These are phyloP conservation scores for Erebia aethiops DNA, from an alignment of 2,888 invertebrate species.

Conservation along the genomic window DNA sequence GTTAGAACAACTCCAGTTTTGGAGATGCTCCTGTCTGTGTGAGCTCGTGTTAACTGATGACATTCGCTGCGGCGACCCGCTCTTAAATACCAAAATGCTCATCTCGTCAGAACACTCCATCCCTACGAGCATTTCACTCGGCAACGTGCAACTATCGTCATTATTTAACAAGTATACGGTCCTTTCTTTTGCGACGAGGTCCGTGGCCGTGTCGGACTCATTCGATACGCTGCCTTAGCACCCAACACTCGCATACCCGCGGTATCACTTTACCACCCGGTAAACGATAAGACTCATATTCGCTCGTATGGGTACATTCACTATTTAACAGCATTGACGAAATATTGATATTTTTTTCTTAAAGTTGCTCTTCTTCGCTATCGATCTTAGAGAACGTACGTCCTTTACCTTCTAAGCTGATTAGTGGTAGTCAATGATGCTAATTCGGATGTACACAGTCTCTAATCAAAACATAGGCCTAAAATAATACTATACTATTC, in stretches of 20 bases:
- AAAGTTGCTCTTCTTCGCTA: conserved; percentile 32
- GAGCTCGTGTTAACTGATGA: conserved; percentile 79
- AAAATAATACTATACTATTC: no score
- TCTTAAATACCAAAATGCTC: conserved; percentile 81
- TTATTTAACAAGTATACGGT: conserved; percentile 77
- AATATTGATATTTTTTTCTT: conserved; percentile 38
- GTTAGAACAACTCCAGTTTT: conserved; percentile 60
- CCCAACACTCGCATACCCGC: conserved; percentile 58
- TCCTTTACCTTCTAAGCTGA: conserved; percentile 40
- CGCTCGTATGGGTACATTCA: conserved; percentile 39
- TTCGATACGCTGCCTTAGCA: conserved; percentile 71
- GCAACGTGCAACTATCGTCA: conserved; percentile 78
- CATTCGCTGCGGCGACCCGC: conserved; percentile 76
- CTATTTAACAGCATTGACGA: conserved; percentile 39
- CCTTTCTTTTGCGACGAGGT: conserved; percentile 80
- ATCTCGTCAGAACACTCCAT: conserved; percentile 80
- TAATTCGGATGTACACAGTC: no score
- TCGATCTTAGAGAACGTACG: conserved; percentile 38
- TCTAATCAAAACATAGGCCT: no score
- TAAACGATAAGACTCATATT: conserved; percentile 52
- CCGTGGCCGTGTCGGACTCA: conserved; percentile 58
- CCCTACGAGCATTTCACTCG: conserved; percentile 80
- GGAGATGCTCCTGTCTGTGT: conserved; percentile 74
- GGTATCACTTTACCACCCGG: conserved; percentile 40
- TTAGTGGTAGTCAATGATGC: conserved; percentile 23